These are phyloP conservation scores for Cygnus olor DNA, from an alignment of 2,797 vertebrate species.

Conservation along the genomic window DNA sequence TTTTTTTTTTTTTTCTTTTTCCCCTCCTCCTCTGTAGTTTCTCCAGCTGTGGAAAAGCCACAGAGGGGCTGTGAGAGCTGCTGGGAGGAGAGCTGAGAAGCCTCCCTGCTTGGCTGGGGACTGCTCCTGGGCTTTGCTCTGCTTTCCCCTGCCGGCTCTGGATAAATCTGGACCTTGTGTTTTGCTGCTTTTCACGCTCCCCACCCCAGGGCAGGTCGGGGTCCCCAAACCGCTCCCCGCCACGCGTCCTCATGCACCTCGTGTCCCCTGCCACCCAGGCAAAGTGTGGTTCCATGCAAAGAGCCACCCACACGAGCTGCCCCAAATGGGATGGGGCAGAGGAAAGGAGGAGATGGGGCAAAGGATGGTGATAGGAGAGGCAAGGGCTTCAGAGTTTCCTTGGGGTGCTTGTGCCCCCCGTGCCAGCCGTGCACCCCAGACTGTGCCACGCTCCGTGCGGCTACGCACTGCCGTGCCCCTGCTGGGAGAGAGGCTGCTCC, in stretches of 20 bases:
- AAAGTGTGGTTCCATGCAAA: neutral
- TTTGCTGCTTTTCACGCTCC: neutral
- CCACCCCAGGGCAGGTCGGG: neutral
- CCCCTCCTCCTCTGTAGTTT: neutral
- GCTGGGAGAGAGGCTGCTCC: neutral
- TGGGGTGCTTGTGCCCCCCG: too few relatives aligned
- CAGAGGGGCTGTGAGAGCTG: neutral
- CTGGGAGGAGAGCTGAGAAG: neutral
- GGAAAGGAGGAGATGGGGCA: neutral
- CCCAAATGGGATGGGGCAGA: neutral
- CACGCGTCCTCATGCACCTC: rapidly evolving
- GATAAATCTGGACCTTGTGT: neutral
- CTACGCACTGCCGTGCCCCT: rapidly evolving
- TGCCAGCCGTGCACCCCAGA: rapidly evolving
- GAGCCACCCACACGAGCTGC: rapidly evolving
- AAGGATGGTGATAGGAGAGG: neutral
- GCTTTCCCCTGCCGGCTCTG: neutral
- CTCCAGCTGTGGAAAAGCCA: neutral
- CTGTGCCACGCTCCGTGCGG: rapidly evolving
- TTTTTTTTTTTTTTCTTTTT: too few relatives aligned
- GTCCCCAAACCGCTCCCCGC: rapidly evolving
- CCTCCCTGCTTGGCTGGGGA: neutral
- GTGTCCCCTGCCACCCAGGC: neutral
- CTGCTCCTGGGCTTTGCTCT: neutral
- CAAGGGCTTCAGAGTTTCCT: neutral